Evolutionary conservation across 2,797 vertebrate genomes (phyloP).

Genomic region (Syngnathus acus): DNA sequence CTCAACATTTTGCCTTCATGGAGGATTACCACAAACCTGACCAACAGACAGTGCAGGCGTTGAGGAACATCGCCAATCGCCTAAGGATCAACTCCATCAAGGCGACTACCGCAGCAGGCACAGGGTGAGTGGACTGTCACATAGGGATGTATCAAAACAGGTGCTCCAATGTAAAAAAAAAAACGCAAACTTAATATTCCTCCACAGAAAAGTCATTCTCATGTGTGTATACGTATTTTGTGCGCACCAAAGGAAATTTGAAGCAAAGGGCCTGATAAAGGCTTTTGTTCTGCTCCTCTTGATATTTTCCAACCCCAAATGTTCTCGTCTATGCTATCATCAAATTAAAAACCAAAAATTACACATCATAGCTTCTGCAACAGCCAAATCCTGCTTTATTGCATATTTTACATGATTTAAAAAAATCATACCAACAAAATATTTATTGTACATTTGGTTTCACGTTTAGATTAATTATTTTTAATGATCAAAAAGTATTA

Average conservation of each 20-base stretch:
- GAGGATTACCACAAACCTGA: slow-evolving; percentile 93
- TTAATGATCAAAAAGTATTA: not conserved
- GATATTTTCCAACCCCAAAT: not conserved
- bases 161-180: too few relatives aligned
- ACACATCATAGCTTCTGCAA: not conserved
- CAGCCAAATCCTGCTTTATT: not conserved
- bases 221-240: slow-evolving; percentile 8
- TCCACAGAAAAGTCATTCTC: slow-evolving; percentile 8
- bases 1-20: slow-evolving; percentile 66
- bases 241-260: slow-evolving; percentile 6
- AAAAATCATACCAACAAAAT: not conserved
- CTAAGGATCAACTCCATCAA: slow-evolving; percentile 86
- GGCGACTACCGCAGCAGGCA: slow-evolving; percentile 85
- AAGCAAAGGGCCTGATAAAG: slow-evolving; percentile 31
- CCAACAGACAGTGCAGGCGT: slow-evolving; percentile 87
- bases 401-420: not conserved
- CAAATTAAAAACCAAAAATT: not conserved
- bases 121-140: slow-evolving; percentile 85
- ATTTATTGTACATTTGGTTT: not conserved
- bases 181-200: not conserved
- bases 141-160: too few relatives aligned
- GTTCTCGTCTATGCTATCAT: not conserved
- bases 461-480: not conserved
- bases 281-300: slow-evolving; percentile 46
- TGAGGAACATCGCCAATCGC: slow-evolving; percentile 83